These are phyloP conservation scores for Drosophila albomicans DNA, from an alignment of 1,140 invertebrate genomes.

Conservation along the genomic window DNA sequence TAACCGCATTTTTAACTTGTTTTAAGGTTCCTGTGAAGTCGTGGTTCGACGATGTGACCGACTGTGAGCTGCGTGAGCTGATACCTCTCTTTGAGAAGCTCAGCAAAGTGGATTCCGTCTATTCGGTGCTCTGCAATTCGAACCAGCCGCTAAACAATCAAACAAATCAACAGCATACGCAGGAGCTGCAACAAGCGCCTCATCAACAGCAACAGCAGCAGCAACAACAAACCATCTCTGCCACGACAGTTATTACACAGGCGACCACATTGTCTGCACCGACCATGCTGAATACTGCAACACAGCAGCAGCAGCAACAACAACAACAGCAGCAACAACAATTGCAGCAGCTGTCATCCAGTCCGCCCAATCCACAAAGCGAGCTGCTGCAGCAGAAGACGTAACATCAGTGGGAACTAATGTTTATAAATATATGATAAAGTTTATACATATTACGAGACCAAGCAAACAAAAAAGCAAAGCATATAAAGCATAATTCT, in stretches of 20 bases:
- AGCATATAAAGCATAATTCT: constrained; percentile 49
- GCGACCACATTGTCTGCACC: constrained; percentile 80
- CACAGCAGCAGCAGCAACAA: constrained; percentile 54
- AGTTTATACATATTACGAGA: constrained; percentile 78
- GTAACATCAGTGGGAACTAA: constrained; percentile 85
- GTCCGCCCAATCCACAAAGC: constrained; percentile 84
- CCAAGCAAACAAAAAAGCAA: constrained; percentile 73
- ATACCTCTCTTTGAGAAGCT: constrained; percentile 98
- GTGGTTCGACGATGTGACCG: constrained; percentile 99
- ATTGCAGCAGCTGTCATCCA: constrained; percentile 64
- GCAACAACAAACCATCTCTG: constrained; percentile 82
- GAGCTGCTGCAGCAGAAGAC: constrained; percentile 84
- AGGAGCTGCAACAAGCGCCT: constrained; percentile 71
- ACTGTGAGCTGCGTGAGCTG: constrained; percentile 96
- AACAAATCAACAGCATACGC: constrained; percentile 65
- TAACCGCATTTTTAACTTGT: background rate
- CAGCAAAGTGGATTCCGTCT: constrained; percentile 97
- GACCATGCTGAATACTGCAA: constrained; percentile 72
- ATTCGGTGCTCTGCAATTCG: constrained; percentile 95
- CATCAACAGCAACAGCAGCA: constrained; percentile 64
- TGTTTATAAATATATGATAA: constrained; percentile 85
- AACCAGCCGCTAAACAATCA: constrained; percentile 91
- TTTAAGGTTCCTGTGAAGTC: constrained; percentile 96
- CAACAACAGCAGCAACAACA: constrained; percentile 31
- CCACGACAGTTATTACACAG: constrained; percentile 84